These are phyloP conservation scores for Tachina lurida DNA, from an alignment of 2,888 invertebrate species.

Conservation along the genomic window DNA sequence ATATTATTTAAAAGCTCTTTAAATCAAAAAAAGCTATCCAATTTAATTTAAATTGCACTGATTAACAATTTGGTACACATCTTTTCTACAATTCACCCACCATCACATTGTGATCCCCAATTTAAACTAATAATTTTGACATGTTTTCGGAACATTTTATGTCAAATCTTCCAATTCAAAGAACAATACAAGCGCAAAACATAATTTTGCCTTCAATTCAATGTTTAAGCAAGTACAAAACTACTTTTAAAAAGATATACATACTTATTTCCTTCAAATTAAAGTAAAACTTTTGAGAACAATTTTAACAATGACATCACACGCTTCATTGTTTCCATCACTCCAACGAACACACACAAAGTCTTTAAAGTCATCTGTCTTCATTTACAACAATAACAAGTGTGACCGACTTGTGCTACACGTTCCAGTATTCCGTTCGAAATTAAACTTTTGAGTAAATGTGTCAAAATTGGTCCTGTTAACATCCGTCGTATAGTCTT, in stretches of 20 bases:
- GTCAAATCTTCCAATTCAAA: too few relatives aligned
- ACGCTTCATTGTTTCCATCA: conserved; percentile 34
- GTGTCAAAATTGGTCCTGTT: conserved; percentile 7
- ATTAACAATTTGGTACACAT: too few relatives aligned
- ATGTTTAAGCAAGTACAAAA: too few relatives aligned
- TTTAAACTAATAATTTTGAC: too few relatives aligned
- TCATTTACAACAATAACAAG: neutral
- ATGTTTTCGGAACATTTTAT: too few relatives aligned
- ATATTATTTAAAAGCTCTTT: too few relatives aligned
- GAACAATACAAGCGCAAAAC: too few relatives aligned
- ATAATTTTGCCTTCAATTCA: too few relatives aligned
- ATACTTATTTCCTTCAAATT: conserved; percentile 25
- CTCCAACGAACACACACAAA: conserved; percentile 10
- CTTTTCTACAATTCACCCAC: too few relatives aligned
- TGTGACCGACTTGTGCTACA: neutral
- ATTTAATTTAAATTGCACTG: too few relatives aligned
- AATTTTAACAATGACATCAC: conserved; percentile 35
- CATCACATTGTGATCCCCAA: too few relatives aligned
- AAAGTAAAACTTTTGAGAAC: conserved; percentile 22
- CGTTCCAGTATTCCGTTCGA: neutral
- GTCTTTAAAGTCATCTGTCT: neutral
- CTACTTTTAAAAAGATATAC: neutral
- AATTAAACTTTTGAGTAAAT: neutral
- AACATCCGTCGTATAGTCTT: neutral
- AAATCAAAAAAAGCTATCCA: too few relatives aligned